Conservation (phyloP, 2,888 invertebrate genomes). For the Lampropteryx suffumata region DNA sequence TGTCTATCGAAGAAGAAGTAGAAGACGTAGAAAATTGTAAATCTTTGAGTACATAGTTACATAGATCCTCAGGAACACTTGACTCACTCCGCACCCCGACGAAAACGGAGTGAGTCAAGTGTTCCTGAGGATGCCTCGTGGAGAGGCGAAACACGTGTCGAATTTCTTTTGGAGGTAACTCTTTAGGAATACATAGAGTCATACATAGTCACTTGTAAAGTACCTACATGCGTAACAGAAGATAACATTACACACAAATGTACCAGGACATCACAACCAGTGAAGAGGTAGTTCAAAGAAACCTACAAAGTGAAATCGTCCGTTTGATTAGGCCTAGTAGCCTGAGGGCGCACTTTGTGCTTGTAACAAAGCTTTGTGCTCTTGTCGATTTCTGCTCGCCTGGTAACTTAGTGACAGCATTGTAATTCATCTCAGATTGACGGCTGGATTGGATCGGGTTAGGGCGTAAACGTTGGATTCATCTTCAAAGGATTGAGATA, state of each 20-base stretch:
- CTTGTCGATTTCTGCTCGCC: slow-evolving; percentile 65
- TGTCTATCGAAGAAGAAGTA: too few relatives aligned
- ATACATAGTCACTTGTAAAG: too few relatives aligned
- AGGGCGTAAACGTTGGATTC: neutral
- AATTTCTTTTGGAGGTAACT: too few relatives aligned
- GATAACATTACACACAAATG: slow-evolving; percentile 5
- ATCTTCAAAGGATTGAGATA: slow-evolving; percentile 5
- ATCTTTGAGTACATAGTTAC: too few relatives aligned
- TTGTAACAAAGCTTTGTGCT: slow-evolving; percentile 60
- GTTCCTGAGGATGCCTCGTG: too few relatives aligned
- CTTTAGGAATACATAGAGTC: too few relatives aligned
- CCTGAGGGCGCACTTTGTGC: slow-evolving; percentile 70
- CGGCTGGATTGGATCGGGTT: slow-evolving; percentile 7
- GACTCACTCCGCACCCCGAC: too few relatives aligned
- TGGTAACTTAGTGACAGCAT: slow-evolving; percentile 41
- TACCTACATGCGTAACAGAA: too few relatives aligned
- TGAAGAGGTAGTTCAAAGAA: slow-evolving; percentile 70
- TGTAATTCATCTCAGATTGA: slow-evolving; percentile 19
- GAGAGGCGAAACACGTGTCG: too few relatives aligned
- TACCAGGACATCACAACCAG: slow-evolving; percentile 67
- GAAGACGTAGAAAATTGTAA: too few relatives aligned
- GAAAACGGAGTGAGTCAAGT: too few relatives aligned
- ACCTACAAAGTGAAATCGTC: slow-evolving; percentile 74
- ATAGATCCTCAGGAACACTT: too few relatives aligned
- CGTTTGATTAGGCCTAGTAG: slow-evolving; percentile 78